Conservation (phyloP, 2,888 invertebrate species). For the Tipula unca region DNA sequence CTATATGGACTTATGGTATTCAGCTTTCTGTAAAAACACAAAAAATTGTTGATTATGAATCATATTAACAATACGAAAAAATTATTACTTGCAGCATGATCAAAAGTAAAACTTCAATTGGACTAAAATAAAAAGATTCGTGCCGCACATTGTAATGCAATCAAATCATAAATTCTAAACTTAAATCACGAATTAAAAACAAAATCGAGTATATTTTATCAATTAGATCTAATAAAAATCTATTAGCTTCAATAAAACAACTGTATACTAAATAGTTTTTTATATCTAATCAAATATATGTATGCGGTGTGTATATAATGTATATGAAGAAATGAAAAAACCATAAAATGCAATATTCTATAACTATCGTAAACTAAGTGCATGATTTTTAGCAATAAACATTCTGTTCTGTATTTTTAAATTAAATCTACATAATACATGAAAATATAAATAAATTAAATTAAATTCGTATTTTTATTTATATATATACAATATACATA, state of each 20-base stretch:
- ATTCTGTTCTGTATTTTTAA: background rate
- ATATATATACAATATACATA: too few relatives aligned
- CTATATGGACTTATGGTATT: too few relatives aligned
- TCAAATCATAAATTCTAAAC: background rate
- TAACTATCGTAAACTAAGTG: background rate
- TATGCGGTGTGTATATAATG: background rate
- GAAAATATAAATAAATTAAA: constrained; percentile 14
- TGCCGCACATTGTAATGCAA: background rate
- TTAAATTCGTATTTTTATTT: background rate
- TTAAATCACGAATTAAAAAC: background rate
- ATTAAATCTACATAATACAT: background rate
- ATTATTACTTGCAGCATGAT: too few relatives aligned
- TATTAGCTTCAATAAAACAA: background rate
- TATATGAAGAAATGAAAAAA: background rate
- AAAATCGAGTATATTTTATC: background rate
- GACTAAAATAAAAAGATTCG: background rate
- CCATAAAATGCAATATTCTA: background rate
- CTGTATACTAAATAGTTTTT: background rate
- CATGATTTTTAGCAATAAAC: background rate
- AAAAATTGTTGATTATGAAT: too few relatives aligned
- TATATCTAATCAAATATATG: background rate
- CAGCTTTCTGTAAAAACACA: too few relatives aligned
- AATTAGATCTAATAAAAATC: background rate
- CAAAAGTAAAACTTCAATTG: too few relatives aligned
- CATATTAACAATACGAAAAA: too few relatives aligned